Evolutionary conservation across 2,113 vertebrate genomes (phyloP).

Genomic region (Antigone vipio): DNA sequence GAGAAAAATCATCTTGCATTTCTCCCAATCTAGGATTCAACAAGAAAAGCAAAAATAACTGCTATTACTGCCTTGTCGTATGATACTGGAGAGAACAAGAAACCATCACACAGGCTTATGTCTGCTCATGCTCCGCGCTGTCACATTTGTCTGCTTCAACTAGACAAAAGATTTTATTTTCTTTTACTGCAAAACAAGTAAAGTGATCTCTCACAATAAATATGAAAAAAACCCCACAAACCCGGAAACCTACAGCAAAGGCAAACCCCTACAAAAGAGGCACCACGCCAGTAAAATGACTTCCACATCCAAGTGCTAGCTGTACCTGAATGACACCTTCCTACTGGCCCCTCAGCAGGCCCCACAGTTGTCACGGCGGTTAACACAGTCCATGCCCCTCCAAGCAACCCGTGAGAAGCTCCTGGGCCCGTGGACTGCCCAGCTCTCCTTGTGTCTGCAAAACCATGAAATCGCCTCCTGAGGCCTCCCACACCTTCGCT

Average conservation of each 20-base stretch:
- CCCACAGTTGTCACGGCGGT: background rate
- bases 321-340: background rate
- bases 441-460: background rate
- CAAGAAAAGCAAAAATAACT: background rate
- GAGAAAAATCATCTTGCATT: background rate
- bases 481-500: background rate
- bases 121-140: background rate
- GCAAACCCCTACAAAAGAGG: background rate
- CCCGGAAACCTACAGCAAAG: background rate
- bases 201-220: background rate
- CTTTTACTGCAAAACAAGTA: background rate
- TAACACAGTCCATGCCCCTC: background rate
- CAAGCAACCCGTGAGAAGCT: background rate
- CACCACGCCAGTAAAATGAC: background rate
- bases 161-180: background rate
- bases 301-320: background rate
- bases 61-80: background rate
- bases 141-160: background rate
- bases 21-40: background rate
- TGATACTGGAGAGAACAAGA: accelerated
- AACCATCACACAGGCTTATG: background rate
- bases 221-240: background rate
- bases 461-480: background rate
- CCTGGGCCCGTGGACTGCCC: background rate
- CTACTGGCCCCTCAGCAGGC: too few species aligned